These are phyloP conservation scores for Pocillopora grandis DNA, from an alignment of 92 coral and sea anemone species.

Conservation along the genomic window DNA sequence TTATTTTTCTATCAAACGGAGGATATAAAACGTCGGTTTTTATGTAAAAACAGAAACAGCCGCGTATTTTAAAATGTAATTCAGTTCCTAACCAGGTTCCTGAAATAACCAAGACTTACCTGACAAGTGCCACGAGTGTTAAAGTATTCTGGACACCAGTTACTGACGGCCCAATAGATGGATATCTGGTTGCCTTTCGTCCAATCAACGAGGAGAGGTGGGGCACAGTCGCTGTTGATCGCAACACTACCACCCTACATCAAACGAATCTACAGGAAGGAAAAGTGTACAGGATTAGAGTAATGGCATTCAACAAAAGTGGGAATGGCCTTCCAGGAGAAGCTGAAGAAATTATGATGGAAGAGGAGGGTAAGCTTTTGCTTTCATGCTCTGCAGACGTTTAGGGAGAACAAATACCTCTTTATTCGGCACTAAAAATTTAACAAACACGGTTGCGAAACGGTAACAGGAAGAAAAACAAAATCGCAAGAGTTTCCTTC, in stretches of 20 bases:
- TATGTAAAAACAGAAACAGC: no score
- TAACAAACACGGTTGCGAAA: no score
- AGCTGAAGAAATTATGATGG: slow-evolving; percentile 29
- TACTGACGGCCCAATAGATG: slow-evolving; percentile 9
- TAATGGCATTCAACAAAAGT: slow-evolving; percentile 41
- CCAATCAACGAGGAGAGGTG: slow-evolving; percentile 10
- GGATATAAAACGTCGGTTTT: no score
- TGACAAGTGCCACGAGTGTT: slow-evolving; percentile 26
- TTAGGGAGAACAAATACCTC: no score
- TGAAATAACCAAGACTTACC: slow-evolving; percentile 18
- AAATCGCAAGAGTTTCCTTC: no score
- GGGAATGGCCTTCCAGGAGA: slow-evolving; percentile 51
- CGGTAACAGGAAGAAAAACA: no score
- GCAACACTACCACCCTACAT: slow-evolving; percentile 11
- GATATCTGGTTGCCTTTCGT: slow-evolving; percentile 47
- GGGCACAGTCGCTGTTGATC: slow-evolving; percentile 20
- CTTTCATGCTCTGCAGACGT: no score
- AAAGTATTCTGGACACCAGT: slow-evolving; percentile 47
- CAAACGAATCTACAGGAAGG: slow-evolving; percentile 17
- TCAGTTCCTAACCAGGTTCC: slow-evolving; percentile 53
- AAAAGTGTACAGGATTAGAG: slow-evolving; percentile 39
- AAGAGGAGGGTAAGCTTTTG: slow-evolving; percentile 34
- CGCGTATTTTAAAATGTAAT: no score
- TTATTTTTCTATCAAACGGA: no score
- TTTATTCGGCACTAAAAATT: no score